Evolutionary conservation across 2,113 vertebrate species (phyloP), one percentile per base, ranked within the genome.

Genomic region (Anas platyrhynchos): DNA sequence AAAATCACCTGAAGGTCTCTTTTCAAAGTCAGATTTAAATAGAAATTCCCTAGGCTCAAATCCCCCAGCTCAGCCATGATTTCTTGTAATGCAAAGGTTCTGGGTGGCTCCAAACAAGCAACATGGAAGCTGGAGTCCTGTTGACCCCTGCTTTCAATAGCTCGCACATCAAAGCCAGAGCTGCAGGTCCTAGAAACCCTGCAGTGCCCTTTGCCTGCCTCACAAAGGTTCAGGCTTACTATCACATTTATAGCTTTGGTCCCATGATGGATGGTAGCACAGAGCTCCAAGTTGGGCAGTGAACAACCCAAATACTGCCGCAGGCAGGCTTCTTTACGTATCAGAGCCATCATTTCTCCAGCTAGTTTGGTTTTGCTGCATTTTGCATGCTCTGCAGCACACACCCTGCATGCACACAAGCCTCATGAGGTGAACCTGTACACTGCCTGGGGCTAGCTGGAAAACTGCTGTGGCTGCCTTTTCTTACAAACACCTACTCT

Each of bases 201-300:
- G 58, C 21, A 65, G 31, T 7, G 52, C 21, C 26, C 11, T 86
- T 88, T 67, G 13, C 9, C 27, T 59, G 13, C n/a, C 83, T 27
- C 43, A 13, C 16, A 59, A 61, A 59, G 23, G 23, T 34, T 86
- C 20, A 41, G 17, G 32, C 8, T 54, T 31, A 34, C 4, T 34
- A 38, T 2, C 4, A 20, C 12, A 17, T 32, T 66, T 43, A 58
- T 1, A 71, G 23, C 4, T 54, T 38, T 54, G 16, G 11, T n/a
- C 3, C 1, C 46, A 22, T 2, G 54, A 34, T 0, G 1, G 22
- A 29, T n/a, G 13, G 31, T 26, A 75, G 6, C 17, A 25, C 25
- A 29, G 29, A 65, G 15, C 36, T 80, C 56, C 56, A 43, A 43
- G 23, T 2, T 36, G 79, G 17, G 17, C n/a, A 11, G 13, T 38